Base-by-base conservation (phyloP, 2,113 vertebrate species). In the Corythornis madagascariensis region DNA sequence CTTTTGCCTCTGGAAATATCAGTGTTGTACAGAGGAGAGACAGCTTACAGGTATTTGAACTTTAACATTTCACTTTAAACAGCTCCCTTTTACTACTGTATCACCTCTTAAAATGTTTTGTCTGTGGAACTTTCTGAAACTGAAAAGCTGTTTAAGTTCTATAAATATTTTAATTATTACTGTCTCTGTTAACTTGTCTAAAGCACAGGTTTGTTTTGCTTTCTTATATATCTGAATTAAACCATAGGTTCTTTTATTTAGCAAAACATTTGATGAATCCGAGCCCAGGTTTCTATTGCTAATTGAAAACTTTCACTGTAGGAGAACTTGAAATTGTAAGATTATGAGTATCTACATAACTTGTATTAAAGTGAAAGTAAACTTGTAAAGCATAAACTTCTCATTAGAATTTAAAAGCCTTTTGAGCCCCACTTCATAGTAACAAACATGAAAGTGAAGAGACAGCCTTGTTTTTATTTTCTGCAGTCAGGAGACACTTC, bases 1-100 rank as follows among this genome's bases (percentile, higher is more conserved):
- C 95, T 59, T 99, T 98, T 97, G 81, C 77, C 29, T 97, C 96
- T 9, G 97, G 96, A 29, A 97, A 98, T 56, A 96, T 91, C 28
- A 99, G 99, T 78, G 98, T 97, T 35, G 74, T 99, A 55, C 98
- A 75, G 70, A 95, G 97, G 97, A 98, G 97, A 95, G 98, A 98
- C 53, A 97, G 95, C 21, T 98, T 99, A 86, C 97, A 99, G 98
- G 99, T 99, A 97, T 52, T 76, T 70, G n/a, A 38, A 38, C 38
- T 38, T 38, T 38, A 38, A 38, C 38, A 10, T 38, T 38, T 84
- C 40, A 31, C 59, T 73, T 88, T 89, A 40, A 74, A 48, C 43
- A 80, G 12, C 24, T 83, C 31, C 2, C 9, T 89, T 75, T 86
- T 81, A 24, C 35, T 14, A 2, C 9, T 16, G 0, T 24, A 20